Evolutionary conservation across 2,113 vertebrate species (phyloP).

Genomic region (Passer montanus): DNA sequence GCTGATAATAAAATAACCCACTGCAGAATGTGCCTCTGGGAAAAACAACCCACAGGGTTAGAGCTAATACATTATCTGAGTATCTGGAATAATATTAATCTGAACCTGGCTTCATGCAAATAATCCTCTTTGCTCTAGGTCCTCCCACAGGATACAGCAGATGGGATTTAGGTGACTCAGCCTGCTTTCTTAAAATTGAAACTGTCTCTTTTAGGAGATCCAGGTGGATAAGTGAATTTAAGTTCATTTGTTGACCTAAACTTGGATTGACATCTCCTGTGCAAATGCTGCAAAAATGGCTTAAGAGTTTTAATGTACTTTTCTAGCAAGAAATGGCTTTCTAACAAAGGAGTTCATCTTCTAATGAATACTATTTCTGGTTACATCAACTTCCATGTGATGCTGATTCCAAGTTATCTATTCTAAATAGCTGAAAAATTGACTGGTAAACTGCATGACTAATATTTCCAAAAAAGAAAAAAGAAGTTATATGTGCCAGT

Average conservation of each 20-base stretch:
- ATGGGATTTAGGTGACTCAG: constrained; percentile 32
- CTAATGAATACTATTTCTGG: background rate
- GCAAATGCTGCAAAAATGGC: background rate
- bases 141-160: constrained; percentile 10
- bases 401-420: background rate
- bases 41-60: background rate
- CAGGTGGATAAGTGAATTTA: background rate
- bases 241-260: background rate
- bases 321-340: background rate
- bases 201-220: background rate
- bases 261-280: background rate
- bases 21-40: background rate
- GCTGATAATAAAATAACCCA: background rate
- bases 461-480: background rate
- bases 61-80: background rate
- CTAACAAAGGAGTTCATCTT: background rate
- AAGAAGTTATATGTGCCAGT: background rate
- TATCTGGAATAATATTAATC: constrained; percentile 38
- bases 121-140: constrained; percentile 41
- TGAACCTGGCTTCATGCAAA: constrained; percentile 16
- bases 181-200: constrained; percentile 6
- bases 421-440: background rate
- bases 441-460: background rate
- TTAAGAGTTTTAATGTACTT: background rate
- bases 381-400: background rate